Evolutionary conservation across 2,797 vertebrate genomes (phyloP), one percentile per base, ranked within the genome.

Genomic region (Peromyscus nudipes): DNA sequence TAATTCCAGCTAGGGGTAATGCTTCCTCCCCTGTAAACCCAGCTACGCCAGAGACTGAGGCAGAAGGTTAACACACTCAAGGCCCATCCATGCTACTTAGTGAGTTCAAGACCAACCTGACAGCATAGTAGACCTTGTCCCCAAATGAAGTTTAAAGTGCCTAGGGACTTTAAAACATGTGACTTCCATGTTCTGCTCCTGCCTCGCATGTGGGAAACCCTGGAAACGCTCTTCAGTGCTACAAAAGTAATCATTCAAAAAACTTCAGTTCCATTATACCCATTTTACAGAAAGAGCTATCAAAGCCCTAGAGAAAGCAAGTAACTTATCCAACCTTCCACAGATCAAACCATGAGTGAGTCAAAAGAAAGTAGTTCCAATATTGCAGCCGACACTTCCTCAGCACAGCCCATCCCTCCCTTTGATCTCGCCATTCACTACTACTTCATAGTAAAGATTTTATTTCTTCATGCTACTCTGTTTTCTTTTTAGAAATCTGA

Each of bases 331-430:
- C 62, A 11, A 2, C 2, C 5, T 7, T 21, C 52, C 52, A 3
- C 0, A 3, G 46, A 49, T 34, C 21, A 12, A 49, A 49, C 23
- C 31, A 5, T 7, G 8, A 57, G 55, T 21, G 46, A 46, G 3
- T 37, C 46, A 25, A 37, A 12, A 55, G 17, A 17, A 49, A 27
- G 49, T 5, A 0, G 4, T 3, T 9, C 2, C 1, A 3, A 3
- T 6, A 12, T 6, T 25, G 14, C 5, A 19, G 29, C 21, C 1
- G 0, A 23, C 34, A 29, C 19, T 23, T 31, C 55, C 19, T 43
- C 55, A 84, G 7, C 3, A 10, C 29, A n/a, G 3, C 23, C 2
- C 0, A 0, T 0, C 0, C 0, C 16, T 55, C 4, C 1, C 57
- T n/a, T 65, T 2, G 9, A 1, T 1, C 10, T 31, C 40, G 11